These are phyloP conservation scores for Drosophila atroscutellata DNA, from an alignment of 2,888 invertebrate species.

Conservation along the genomic window DNA sequence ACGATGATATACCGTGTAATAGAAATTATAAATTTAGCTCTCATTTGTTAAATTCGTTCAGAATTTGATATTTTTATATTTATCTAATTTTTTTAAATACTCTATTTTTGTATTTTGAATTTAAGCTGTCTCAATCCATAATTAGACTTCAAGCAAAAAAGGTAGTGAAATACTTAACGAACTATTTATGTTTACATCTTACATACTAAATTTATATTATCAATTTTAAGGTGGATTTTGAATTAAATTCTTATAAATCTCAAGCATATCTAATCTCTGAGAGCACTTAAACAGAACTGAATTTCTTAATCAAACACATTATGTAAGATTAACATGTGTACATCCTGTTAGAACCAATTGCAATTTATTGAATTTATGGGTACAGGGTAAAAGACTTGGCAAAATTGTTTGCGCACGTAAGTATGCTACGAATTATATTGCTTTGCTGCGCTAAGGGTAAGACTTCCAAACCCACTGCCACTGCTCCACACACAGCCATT, in stretches of 20 bases:
- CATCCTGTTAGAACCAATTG: background rate
- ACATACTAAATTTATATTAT: background rate
- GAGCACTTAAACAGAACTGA: background rate
- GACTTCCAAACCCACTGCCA: background rate
- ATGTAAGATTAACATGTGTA: background rate
- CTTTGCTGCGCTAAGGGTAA: slow-evolving; percentile 43
- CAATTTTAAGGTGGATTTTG: background rate
- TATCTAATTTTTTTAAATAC: background rate
- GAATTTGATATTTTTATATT: background rate
- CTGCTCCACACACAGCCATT: background rate
- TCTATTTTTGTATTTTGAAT: background rate
- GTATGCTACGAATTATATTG: slow-evolving; percentile 77
- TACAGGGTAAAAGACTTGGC: slow-evolving; percentile 22
- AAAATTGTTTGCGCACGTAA: slow-evolving; percentile 69
- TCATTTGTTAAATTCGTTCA: background rate
- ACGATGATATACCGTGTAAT: background rate
- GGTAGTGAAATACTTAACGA: background rate
- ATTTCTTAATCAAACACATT: background rate
- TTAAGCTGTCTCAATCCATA: background rate
- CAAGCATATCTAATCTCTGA: background rate
- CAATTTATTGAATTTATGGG: background rate
- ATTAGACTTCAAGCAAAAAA: background rate
- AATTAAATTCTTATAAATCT: background rate
- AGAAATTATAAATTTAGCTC: background rate
- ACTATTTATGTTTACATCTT: background rate